Percentiles rank a stretch among this genome's conserved stretches.
These are phyloP conservation scores for Melanotaenia maccullochi DNA, from an alignment of 2,797 vertebrate genomes.

Conservation along the genomic window DNA sequence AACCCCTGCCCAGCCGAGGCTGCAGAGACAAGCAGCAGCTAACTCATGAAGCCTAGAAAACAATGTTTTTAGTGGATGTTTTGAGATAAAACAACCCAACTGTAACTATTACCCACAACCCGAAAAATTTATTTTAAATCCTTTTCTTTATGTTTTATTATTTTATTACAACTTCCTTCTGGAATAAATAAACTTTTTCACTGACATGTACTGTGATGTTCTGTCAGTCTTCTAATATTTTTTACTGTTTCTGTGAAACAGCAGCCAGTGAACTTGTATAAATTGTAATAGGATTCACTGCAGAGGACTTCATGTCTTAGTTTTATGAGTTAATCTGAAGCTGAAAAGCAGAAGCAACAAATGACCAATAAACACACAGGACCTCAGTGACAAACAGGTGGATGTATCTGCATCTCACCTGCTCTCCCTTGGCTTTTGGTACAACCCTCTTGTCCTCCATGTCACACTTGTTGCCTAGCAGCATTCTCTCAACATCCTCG, in stretches of 20 bases:
- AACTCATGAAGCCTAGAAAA: background rate
- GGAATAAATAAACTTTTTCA: no score
- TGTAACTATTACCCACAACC: background rate
- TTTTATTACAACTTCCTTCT: no score
- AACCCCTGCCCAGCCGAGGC: no score
- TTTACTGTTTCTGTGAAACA: background rate
- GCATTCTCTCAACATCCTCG: conserved; percentile 99
- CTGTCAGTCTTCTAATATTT: background rate
- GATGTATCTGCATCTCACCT: conserved; percentile 82
- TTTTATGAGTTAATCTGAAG: background rate
- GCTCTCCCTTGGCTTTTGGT: conserved; percentile 97
- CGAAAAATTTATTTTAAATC: background rate
- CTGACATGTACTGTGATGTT: background rate
- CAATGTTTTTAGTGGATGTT: background rate
- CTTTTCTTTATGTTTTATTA: background rate
- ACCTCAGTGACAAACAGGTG: background rate
- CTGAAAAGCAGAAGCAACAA: conserved; percentile 1
- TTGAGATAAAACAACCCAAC: background rate
- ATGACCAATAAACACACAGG: background rate
- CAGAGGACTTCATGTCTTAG: no score
- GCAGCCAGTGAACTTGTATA: no score
- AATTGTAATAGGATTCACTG: no score
- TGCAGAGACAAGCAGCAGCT: background rate
- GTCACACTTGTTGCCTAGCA: conserved; percentile 99
- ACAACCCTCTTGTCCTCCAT: conserved; percentile 99